phyloP scores from a whole-genome alignment of 2,113 vertebrate genomes.

The Hoplias malabaricus region DNA sequence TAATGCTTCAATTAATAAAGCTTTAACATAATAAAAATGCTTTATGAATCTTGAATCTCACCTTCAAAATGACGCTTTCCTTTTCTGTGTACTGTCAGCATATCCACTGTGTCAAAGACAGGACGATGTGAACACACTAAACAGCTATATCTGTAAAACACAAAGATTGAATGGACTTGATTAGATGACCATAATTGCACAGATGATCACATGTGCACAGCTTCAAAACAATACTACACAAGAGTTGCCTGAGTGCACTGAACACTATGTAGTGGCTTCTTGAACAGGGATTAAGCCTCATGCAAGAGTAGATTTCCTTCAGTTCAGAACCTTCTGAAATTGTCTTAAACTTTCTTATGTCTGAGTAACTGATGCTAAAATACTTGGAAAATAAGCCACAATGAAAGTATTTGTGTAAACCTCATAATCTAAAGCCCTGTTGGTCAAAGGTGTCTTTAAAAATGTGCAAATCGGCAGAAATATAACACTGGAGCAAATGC shows the following conservation, averaged over 20 bases:
- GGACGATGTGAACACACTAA: conserved; percentile 86
- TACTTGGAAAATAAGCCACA: background rate
- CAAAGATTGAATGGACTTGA: background rate
- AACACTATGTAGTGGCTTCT: too few species aligned
- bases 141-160: conserved; percentile 81
- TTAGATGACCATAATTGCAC: background rate
- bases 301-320: too few species aligned
- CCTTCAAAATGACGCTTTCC: conserved; percentile 83
- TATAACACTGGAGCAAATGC: background rate
- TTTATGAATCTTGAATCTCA: conserved; percentile 58
- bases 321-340: too few species aligned
- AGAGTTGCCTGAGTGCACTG: background rate
- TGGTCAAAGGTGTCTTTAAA: background rate
- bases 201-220: background rate
- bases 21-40: background rate
- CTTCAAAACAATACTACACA: background rate
- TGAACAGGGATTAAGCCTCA: too few species aligned
- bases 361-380: too few species aligned
- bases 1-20: background rate
- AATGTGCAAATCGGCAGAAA: background rate
- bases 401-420: background rate
- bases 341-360: too few species aligned
- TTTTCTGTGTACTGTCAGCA: conserved; percentile 83
- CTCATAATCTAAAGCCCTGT: background rate
- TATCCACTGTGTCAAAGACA: conserved; percentile 85